A percentile compares a stretch with the other conserved stretches of the same genome.
Conservation (phyloP, 1,140 invertebrate species). For the Pseudomyrmex gracilis region DNA sequence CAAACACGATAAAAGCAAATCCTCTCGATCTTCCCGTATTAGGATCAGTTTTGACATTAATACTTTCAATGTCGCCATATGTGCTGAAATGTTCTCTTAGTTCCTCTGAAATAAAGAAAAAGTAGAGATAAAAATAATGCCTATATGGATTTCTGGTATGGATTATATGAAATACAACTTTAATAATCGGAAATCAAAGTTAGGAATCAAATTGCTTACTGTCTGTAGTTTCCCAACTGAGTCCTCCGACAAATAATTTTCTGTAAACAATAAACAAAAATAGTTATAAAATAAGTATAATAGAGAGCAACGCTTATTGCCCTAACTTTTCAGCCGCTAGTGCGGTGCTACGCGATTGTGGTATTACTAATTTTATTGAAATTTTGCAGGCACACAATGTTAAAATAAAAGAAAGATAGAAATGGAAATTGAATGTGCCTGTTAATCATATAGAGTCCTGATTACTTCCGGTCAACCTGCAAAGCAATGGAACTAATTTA, state of each 20-base stretch:
- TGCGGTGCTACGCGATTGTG: neutral
- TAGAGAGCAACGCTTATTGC: conserved; percentile 59
- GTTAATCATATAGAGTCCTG: conserved; percentile 79
- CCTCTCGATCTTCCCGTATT: conserved; percentile 95
- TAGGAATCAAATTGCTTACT: conserved; percentile 89
- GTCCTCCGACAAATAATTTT: conserved; percentile 98
- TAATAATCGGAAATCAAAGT: conserved; percentile 65
- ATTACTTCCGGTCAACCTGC: conserved; percentile 80
- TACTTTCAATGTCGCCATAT: conserved; percentile 96
- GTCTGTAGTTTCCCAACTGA: conserved; percentile 98
- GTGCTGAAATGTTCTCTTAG: conserved; percentile 95
- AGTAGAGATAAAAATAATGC: neutral
- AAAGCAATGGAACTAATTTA: conserved; percentile 81
- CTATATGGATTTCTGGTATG: neutral
- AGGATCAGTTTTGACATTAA: conserved; percentile 97
- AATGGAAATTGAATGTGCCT: conserved; percentile 79
- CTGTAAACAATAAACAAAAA: conserved; percentile 89
- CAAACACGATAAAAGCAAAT: conserved; percentile 98
- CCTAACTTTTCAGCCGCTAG: conserved; percentile 53
- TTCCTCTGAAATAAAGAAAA: conserved; percentile 90
- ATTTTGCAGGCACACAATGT: conserved; percentile 62
- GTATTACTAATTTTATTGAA: conserved; percentile 52
- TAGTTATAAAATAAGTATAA: conserved; percentile 68
- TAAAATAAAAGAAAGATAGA: conserved; percentile 72
- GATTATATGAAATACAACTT: conserved; percentile 58